A percentile compares a stretch with the other conserved stretches of the same genome.
Evolutionary conservation across 2,888 invertebrate species (phyloP).

Genomic region (Adineta ricciae): DNA sequence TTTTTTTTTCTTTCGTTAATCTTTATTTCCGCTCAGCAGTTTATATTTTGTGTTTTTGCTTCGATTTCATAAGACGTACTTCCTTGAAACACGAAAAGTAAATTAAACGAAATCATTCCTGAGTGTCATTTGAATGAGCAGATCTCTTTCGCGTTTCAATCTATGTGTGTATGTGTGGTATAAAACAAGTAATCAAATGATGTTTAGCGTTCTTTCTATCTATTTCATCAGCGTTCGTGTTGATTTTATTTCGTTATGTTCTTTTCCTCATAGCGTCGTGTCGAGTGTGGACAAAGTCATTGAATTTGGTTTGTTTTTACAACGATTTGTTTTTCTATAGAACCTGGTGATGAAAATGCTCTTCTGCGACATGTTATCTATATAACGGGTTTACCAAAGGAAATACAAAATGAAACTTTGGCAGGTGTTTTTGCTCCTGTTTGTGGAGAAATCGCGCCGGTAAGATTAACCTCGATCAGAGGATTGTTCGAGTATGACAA

Average conservation of each 20-base stretch:
- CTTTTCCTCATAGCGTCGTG: background rate
- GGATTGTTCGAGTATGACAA: no score
- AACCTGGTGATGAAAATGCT: slow-evolving; percentile 17
- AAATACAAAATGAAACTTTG: slow-evolving; percentile 22
- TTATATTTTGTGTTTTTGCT: background rate
- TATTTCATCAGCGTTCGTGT: background rate
- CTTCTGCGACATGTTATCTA: background rate
- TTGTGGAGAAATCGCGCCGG: slow-evolving; percentile 2
- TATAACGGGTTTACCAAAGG: slow-evolving; percentile 1
- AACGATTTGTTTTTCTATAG: no score
- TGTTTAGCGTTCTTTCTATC: background rate
- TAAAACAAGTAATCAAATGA: background rate
- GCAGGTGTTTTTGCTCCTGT: background rate
- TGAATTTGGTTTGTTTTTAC: no score
- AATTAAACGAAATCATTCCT: background rate
- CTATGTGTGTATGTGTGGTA: background rate
- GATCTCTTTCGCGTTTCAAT: background rate
- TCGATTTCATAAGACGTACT: background rate
- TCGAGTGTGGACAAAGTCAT: background rate
- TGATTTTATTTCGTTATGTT: background rate
- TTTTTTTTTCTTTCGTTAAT: background rate
- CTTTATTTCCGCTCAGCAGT: background rate
- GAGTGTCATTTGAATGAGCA: background rate
- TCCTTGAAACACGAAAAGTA: background rate
- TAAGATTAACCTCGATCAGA: no score